Base-by-base conservation (phyloP, 1,140 invertebrate species). In the Hycleus phaleratus region DNA sequence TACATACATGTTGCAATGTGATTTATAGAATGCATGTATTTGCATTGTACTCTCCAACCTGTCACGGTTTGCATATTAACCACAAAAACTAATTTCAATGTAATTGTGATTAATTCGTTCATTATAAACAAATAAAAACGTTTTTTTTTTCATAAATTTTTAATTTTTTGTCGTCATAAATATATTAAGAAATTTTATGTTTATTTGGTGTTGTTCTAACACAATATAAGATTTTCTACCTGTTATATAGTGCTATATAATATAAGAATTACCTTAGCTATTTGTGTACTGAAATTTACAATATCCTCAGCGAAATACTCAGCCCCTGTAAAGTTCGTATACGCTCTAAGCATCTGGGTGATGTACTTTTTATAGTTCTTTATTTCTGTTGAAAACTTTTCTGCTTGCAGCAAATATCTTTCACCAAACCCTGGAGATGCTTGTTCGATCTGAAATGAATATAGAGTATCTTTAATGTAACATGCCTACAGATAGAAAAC, bases 361-460 rank as follows among this genome's bases (percentile, higher is more conserved):
- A 85, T 78, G 68, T 85, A 84, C 49, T 75, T 78, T 64, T 76
- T 78, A 70, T 83, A 85, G 61, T 83, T 80, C 4, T 61, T 70
- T 39, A 85, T 59, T 74, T 84, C 82, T 26, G 79, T 77, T 24
- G 77, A 68, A 67, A 85, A 85, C 62, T 82, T 78, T 26, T 76
- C 71, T 1, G 82, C 77, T 57, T 81, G 76, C 2, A 83, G 75
- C 3, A 86, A 74, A 68, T 84, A 85, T 26, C 79, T 75, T 62
- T 85, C 82, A 61, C 80, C 82, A 68, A 85, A 83, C 9, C 82
- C 82, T 0, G 82, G 82, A 0, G 82, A 79, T n/a, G 81, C 78
- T 74, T 85, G 84, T 67, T 85, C 82, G 56, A 84, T 76, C 82
- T 84, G 64, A 38, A 74, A 71, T 62, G 25, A 38, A 55, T 43